A percentile compares a stretch with the other conserved stretches of the same genome.
phyloP scores from a whole-genome alignment of 2,888 invertebrate genomes.

The Eupelmus urozonus region DNA sequence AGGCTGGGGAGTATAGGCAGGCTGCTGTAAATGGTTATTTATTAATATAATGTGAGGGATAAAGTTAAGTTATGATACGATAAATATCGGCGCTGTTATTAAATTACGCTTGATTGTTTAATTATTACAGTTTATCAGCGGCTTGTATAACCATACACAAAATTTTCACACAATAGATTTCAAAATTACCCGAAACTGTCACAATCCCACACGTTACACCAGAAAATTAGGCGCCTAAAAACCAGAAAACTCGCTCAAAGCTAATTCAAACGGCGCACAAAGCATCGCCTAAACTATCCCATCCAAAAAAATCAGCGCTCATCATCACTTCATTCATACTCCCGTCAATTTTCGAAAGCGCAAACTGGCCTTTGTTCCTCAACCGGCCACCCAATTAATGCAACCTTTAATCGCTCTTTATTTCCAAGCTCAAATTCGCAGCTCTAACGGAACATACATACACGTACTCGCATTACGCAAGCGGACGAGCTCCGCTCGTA shows the following conservation, averaged over 20 bases:
- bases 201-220: too few relatives aligned
- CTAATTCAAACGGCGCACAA: background rate
- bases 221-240: conserved; percentile 18
- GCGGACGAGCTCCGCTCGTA: background rate
- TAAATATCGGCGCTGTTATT: too few relatives aligned
- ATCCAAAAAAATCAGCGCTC: background rate
- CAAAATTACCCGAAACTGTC: too few relatives aligned
- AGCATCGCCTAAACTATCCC: background rate
- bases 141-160: too few relatives aligned
- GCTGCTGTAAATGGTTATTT: too few relatives aligned
- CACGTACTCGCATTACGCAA: conserved; percentile 12
- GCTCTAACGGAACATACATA: background rate
- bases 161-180: too few relatives aligned
- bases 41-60: too few relatives aligned
- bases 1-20: too few relatives aligned
- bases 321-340: background rate
- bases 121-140: too few relatives aligned
- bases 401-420: background rate
- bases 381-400: conserved; percentile 19
- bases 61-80: too few relatives aligned
- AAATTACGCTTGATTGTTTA: too few relatives aligned
- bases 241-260: background rate
- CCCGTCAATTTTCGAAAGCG: background rate
- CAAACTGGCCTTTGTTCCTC: background rate
- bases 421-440: background rate